These are phyloP conservation scores for Neoascia interrupta DNA, from an alignment of 2,888 invertebrate species.

Conservation along the genomic window DNA sequence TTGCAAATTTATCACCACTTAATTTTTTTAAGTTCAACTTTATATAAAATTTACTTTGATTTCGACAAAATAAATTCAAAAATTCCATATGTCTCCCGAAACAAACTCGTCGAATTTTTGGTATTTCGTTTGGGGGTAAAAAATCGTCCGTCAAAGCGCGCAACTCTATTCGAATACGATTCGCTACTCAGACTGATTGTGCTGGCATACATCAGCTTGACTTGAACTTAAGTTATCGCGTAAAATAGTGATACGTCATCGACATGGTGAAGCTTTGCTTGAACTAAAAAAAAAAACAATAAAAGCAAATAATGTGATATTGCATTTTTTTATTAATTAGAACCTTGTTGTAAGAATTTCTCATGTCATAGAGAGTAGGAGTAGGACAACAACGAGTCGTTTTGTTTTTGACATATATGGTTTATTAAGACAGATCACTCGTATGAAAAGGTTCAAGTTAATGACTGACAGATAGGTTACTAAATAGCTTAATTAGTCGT, in stretches of 20 bases:
- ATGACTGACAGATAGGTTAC: too few relatives aligned
- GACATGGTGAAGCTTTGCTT: conserved; percentile 12
- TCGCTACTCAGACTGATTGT: conserved; percentile 58
- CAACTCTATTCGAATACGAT: conserved; percentile 35
- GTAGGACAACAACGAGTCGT: not conserved
- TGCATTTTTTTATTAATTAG: too few relatives aligned
- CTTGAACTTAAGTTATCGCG: conserved; percentile 55
- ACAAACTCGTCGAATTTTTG: too few relatives aligned
- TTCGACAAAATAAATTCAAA: not conserved
- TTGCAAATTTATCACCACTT: not conserved
- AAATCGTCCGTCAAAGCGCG: conserved; percentile 19
- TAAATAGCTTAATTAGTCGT: too few relatives aligned
- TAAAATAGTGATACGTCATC: conserved; percentile 47
- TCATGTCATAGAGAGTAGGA: not conserved
- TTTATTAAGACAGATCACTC: too few relatives aligned
- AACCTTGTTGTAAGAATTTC: too few relatives aligned
- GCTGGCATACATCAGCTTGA: conserved; percentile 41
- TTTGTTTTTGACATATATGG: too few relatives aligned
- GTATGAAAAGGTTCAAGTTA: too few relatives aligned
- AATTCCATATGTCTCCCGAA: too few relatives aligned
- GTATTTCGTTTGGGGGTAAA: not conserved
- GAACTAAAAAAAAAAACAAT: not conserved
- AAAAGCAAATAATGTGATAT: too few relatives aligned
- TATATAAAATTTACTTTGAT: conserved; percentile 2
- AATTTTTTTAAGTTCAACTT: conserved; percentile 1